phyloP scores from a whole-genome alignment of 2,797 vertebrate species.

The Erethizon dorsatum region DNA sequence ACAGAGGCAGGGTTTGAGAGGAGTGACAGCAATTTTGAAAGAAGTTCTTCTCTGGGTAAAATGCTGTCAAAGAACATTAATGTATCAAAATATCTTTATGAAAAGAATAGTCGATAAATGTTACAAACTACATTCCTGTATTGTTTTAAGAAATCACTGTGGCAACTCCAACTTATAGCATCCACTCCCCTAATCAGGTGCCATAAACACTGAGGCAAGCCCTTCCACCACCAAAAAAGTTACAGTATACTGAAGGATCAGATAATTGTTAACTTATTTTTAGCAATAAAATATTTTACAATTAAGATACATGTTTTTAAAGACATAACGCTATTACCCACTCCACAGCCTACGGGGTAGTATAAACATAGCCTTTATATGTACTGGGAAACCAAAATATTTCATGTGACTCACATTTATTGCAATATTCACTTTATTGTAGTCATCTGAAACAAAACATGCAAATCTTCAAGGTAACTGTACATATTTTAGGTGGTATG shows the following conservation, averaged over 20 bases:
- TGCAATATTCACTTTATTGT: not conserved
- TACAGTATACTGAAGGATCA: not conserved
- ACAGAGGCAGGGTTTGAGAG: not conserved
- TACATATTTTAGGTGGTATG: not conserved
- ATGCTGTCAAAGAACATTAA: not conserved
- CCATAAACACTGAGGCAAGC: not conserved
- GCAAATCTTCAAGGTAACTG: too few relatives aligned
- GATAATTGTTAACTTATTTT: not conserved
- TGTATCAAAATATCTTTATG: not conserved
- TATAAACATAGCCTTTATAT: not conserved
- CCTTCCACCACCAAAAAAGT: not conserved
- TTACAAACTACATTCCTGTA: not conserved
- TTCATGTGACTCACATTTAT: not conserved
- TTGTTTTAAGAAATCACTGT: not conserved
- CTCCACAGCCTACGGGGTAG: not conserved
- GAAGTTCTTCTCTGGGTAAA: not conserved
- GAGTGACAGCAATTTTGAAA: not conserved
- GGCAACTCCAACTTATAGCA: too few relatives aligned
- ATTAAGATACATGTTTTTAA: not conserved
- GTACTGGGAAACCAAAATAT: not conserved
- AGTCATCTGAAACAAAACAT: not conserved
- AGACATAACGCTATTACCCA: fast-evolving
- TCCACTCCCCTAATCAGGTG: not conserved
- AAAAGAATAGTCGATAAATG: not conserved
- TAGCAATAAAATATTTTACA: not conserved